Evolutionary conservation across 2,797 vertebrate species (phyloP), one percentile per base, ranked within the genome.

Genomic region (Mareca strepera): DNA sequence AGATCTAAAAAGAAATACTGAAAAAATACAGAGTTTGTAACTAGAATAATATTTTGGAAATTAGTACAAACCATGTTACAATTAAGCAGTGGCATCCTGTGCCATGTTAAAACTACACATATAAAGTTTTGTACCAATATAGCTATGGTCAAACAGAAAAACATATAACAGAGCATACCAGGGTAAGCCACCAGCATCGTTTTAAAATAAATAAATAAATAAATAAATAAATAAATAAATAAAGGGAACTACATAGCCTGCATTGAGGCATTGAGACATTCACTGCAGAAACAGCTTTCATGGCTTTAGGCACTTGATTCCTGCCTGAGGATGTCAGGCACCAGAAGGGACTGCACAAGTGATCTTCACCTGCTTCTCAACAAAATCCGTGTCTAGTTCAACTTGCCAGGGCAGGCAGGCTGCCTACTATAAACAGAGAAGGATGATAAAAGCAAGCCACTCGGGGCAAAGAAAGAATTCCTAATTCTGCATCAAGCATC

Each of bases 401-500:
- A 20, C n/a, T n/a, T 46, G 66, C 41, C 29, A 8, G 37, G 52
- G 37, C 55, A 46, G 58, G 12, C 31, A 33, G 26, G 44, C 81
- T 64, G 44, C 67, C 60, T 31, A 1, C 11, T 4, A 3, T 3
- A 4, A 20, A 25, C 25, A 18, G 18, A 56, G 55, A n/a, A n/a
- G 77, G 73, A 44, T 10, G 25, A 39, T 37, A 33, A 79, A 52
- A 39, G 44, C 28, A 50, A 89, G 35, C 39, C 41, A n/a, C 3
- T 0, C 0, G 1, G 8, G 48, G n/a, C 63, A n/a, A 35, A 68
- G 41, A 52, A 31, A 55, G 17, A 44, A n/a, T 52, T 18, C 17
- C 29, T 44, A 56, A 35, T 29, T 82, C 63, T 66, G 29, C 41
- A 2, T 67, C 56, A 26, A 70, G 60, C 18, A 29, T 21, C 35